Conservation (phyloP, 2,888 invertebrate genomes). For the Timema podura region DNA sequence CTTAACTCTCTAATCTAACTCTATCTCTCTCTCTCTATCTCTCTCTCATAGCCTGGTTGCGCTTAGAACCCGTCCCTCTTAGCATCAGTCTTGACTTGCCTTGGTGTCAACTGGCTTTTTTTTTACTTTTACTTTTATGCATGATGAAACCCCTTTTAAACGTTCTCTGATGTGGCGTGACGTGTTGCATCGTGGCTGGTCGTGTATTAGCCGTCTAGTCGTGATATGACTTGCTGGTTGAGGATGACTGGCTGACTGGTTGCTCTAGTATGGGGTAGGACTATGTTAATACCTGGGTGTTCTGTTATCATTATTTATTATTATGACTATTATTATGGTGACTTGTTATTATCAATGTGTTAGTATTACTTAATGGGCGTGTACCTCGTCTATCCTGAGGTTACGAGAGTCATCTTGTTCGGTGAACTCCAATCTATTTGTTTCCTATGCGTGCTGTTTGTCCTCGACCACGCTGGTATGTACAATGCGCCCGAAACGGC, state of each 20-base stretch:
- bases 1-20: conserved; percentile 35
- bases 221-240: background rate
- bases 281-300: too few relatives aligned
- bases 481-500: too few relatives aligned
- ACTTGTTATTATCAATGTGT: too few relatives aligned
- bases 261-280: too few relatives aligned
- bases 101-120: conserved; percentile 33
- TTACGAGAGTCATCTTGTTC: too few relatives aligned
- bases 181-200: conserved; percentile 28
- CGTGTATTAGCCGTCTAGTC: background rate
- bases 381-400: too few relatives aligned
- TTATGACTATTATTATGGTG: too few relatives aligned
- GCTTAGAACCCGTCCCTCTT: conserved; percentile 30
- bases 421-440: too few relatives aligned
- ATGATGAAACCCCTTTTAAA: conserved; percentile 16
- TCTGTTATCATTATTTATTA: too few relatives aligned
- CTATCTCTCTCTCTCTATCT: conserved; percentile 27
- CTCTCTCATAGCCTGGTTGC: conserved; percentile 32
- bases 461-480: too few relatives aligned
- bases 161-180: conserved; percentile 6
- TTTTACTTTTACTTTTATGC: conserved; percentile 8
- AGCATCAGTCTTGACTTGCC: conserved; percentile 31
- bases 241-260: background rate
- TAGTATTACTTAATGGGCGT: too few relatives aligned
- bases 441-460: too few relatives aligned